Base-by-base conservation (phyloP, 2,888 invertebrate species). In the Chironomus tentans region DNA sequence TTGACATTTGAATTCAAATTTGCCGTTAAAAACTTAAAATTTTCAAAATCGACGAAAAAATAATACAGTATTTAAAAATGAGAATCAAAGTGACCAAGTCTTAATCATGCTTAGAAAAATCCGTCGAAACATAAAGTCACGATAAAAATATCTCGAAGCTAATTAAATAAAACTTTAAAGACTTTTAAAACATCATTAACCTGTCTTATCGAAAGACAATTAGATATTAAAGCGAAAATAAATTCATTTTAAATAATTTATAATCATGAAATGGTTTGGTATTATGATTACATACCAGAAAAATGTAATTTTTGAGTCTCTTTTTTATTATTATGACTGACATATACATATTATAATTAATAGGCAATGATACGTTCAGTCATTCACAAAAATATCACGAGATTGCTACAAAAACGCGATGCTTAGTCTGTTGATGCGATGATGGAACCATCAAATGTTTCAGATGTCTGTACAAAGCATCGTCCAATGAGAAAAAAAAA, bases 341-440 rank as follows among this genome's bases (percentile, higher is more conserved):
- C 56, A 56, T 56, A 56, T 18, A 56, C 56, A 56, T 18, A 48
- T 24, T 24, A 48, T 71, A 71, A 71, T 71, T 71, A 71, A 56
- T 71, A 71, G 71, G 15, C 56, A 71, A 71, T 48, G 22, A 46
- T 71, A 61, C 18, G 24, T 71, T 71, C 56, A 28, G 61, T 61
- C 61, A 71, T 48, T 61, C 48, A 71, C 56, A 71, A 48, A 70
- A 71, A 61, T 71, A 71, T 71, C 71, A 71, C 71, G 71, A 56
- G 22, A 71, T 22, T 24, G n/a, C 21, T 21, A 21, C 65, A 13
- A 22, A 56, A 71, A 71, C 56, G 71, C 71, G 71, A 71, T 71
- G 71, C 21, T 65, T 3, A 22, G 56, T 56, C 12, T 56, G 38
- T 38, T 38, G 38, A 38, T 38, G 38, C 38, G 38, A 38, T 38